Conservation (phyloP, 2,888 invertebrate genomes). For the Formica aserva region DNA sequence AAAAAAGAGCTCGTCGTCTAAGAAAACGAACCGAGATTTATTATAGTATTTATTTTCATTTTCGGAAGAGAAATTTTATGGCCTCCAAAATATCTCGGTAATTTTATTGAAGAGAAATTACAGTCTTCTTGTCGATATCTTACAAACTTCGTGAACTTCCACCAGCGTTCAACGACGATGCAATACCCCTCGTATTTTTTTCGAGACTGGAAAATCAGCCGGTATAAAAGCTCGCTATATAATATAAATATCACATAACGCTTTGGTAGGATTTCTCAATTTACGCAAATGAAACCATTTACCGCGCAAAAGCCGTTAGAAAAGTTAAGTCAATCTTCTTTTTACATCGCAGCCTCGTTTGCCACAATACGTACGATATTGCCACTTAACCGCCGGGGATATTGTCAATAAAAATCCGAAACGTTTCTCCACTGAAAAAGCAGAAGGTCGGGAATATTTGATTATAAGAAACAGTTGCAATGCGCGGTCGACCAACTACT, state of each 20-base stretch:
- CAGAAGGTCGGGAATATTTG: slow-evolving; percentile 17
- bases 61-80: background rate
- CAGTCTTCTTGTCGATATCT: background rate
- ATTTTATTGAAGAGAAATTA: slow-evolving; percentile 13
- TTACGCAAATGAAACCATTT: slow-evolving; percentile 18
- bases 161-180: background rate
- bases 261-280: slow-evolving; percentile 10
- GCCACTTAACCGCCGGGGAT: slow-evolving; percentile 44
- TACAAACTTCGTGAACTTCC: background rate
- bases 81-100: background rate
- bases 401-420: slow-evolving; percentile 56
- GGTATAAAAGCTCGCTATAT: slow-evolving; percentile 29
- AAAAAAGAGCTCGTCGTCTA: background rate
- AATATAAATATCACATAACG: slow-evolving; percentile 25
- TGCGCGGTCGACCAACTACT: slow-evolving; percentile 8
- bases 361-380: slow-evolving; percentile 48
- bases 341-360: slow-evolving; percentile 25
- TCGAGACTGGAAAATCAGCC: background rate
- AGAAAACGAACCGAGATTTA: background rate
- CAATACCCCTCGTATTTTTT: background rate
- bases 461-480: slow-evolving; percentile 45
- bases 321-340: background rate
- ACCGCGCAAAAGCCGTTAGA: background rate
- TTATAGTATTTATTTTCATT: background rate
- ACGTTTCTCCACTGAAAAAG: slow-evolving; percentile 7